A percentile compares a stretch with the other conserved stretches of the same genome.
Conservation (phyloP, 2,113 vertebrate genomes). For the Emydura subglobosa region DNA sequence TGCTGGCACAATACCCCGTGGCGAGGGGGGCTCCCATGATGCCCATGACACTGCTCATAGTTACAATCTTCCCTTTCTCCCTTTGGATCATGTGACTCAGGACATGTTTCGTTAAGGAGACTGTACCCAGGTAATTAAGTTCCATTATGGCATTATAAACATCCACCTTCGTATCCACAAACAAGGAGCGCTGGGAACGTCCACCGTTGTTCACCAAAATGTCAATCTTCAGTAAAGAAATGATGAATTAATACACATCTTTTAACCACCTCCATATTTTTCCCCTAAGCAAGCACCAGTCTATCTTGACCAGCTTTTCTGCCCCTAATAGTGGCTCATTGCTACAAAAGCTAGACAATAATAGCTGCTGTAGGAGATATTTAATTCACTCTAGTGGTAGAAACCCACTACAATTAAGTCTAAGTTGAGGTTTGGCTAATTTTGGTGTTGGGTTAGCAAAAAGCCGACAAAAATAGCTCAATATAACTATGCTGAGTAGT, state of each 20-base stretch:
- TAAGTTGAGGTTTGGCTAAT: neutral
- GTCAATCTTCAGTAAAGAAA: constrained; percentile 83
- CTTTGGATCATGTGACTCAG: constrained; percentile 90
- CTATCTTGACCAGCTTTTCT: neutral
- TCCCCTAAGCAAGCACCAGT: neutral
- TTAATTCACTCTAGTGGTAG: neutral
- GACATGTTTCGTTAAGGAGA: constrained; percentile 92
- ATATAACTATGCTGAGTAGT: neutral
- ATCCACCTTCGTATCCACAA: constrained; percentile 85
- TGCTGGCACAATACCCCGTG: constrained; percentile 92
- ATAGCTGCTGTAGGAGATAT: neutral
- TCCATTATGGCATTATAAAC: constrained; percentile 90
- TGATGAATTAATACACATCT: neutral
- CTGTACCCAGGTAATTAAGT: constrained; percentile 91
- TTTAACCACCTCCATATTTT: neutral
- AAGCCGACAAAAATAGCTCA: neutral
- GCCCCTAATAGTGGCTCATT: no score
- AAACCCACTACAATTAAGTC: neutral
- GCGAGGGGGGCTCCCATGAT: constrained; percentile 83
- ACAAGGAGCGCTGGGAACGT: constrained; percentile 90
- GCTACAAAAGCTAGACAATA: no score
- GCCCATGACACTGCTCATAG: constrained; percentile 89
- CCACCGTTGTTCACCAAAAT: constrained; percentile 94
- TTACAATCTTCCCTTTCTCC: constrained; percentile 87
- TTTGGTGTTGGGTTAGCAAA: neutral